Percentiles rank a stretch among this genome's conserved stretches.
These are phyloP conservation scores for Lithophane semibrunnea DNA, from an alignment of 2,888 invertebrate species.

Conservation along the genomic window DNA sequence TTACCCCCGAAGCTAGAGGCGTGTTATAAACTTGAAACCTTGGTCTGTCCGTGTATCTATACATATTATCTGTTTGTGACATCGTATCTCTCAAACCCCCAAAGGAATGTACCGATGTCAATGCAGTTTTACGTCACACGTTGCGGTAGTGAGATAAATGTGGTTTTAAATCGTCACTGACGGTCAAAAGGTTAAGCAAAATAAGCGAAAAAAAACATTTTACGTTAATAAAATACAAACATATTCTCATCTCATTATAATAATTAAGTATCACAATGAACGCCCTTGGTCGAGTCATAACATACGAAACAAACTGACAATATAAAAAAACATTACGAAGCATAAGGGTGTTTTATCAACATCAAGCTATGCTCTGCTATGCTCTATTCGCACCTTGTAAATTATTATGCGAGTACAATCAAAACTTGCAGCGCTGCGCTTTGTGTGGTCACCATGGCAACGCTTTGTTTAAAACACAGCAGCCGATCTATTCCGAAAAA, in stretches of 20 bases:
- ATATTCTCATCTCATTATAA: slow-evolving; percentile 15
- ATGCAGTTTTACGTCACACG: background rate
- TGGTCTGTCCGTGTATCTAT: background rate
- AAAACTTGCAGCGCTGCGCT: background rate
- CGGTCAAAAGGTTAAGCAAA: slow-evolving; percentile 26
- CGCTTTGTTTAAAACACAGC: background rate
- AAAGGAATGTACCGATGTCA: background rate
- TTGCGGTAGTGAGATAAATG: slow-evolving; percentile 1
- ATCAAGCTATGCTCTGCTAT: slow-evolving; percentile 1
- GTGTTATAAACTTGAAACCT: background rate
- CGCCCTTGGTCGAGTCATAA: slow-evolving; percentile 30
- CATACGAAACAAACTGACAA: slow-evolving; percentile 40
- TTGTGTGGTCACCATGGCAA: background rate
- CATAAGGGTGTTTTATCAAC: background rate
- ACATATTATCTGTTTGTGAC: background rate
- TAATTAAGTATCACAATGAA: slow-evolving; percentile 41
- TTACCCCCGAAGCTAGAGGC: background rate
- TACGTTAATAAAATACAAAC: slow-evolving; percentile 21
- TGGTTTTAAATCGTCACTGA: background rate
- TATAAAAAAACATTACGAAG: slow-evolving; percentile 21
- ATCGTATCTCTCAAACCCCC: background rate
- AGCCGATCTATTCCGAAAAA: background rate
- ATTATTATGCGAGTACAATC: background rate
- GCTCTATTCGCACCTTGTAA: background rate
- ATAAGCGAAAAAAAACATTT: slow-evolving; percentile 13